Conservation (phyloP, 30 jellyfish, hydroid and myxozoan species). For the Pelagia noctiluca region DNA sequence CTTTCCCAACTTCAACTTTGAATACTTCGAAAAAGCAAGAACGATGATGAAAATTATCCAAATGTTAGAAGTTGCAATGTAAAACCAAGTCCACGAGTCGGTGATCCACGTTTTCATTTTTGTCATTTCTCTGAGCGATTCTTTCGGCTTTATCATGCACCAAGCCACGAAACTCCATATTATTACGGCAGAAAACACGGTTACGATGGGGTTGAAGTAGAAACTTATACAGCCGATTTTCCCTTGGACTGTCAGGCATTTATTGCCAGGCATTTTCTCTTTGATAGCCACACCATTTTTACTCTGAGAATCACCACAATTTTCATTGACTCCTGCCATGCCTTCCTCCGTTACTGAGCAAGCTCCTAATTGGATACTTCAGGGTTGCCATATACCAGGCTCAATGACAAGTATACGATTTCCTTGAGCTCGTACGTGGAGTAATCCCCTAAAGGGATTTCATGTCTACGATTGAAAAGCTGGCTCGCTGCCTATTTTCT, state of each 20-base stretch:
- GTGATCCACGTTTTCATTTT: conserved; percentile 82
- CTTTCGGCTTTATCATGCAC: conserved; percentile 68
- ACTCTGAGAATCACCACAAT: no score
- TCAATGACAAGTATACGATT: no score
- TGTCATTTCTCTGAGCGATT: conserved; percentile 52
- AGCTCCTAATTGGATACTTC: no score
- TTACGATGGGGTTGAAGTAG: conserved; percentile 84
- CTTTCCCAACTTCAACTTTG: conserved; percentile 78
- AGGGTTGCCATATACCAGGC: no score
- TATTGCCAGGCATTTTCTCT: conserved; percentile 17
- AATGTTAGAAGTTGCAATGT: conserved; percentile 87
- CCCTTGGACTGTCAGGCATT: conserved; percentile 74
- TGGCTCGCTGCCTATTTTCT: no score
- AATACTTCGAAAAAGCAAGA: conserved; percentile 80
- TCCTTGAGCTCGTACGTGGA: no score
- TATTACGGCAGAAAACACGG: conserved; percentile 78
- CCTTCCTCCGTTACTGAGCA: no score
- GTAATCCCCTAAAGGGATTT: no score
- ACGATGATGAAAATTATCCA: conserved; percentile 80
- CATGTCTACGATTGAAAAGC: no score
- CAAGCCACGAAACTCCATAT: conserved; percentile 85
- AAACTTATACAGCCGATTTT: conserved; percentile 56
- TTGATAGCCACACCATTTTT: background rate
- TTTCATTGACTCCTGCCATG: no score
- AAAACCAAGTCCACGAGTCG: conserved; percentile 92